A percentile compares a stretch with the other conserved stretches of the same genome.
These are phyloP conservation scores for Abramis brama DNA, from an alignment of 2,113 vertebrate species.

Conservation along the genomic window DNA sequence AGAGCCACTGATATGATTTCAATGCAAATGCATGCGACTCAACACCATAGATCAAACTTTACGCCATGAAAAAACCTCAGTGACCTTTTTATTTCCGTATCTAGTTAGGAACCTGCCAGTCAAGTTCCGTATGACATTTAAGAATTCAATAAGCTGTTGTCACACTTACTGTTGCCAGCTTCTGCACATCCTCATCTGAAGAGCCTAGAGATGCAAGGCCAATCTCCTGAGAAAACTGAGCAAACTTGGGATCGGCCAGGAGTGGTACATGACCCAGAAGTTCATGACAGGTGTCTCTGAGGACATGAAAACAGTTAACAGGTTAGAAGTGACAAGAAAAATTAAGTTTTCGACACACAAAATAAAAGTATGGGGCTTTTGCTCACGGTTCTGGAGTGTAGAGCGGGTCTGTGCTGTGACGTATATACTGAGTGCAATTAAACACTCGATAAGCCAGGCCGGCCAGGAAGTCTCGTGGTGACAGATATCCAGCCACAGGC, in stretches of 20 bases:
- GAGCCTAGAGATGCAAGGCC: constrained; percentile 95
- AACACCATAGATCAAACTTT: constrained; percentile 41
- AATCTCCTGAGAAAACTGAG: constrained; percentile 98
- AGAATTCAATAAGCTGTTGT: not conserved
- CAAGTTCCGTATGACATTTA: constrained; percentile 33
- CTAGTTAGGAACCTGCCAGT: constrained; percentile 11
- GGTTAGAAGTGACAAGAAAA: not conserved
- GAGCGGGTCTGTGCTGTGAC: constrained; percentile 95
- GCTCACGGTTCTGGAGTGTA: constrained; percentile 99
- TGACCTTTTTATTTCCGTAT: constrained; percentile 38
- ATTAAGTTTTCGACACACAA: not conserved
- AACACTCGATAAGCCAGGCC: constrained; percentile 95
- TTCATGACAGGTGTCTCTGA: constrained; percentile 96
- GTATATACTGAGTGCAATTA: constrained; percentile 95
- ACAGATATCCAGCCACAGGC: constrained; percentile 95
- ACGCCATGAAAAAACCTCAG: not conserved
- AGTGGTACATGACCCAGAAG: constrained; percentile 95
- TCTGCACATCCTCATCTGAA: constrained; percentile 93
- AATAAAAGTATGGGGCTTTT: not conserved
- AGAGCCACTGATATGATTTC: constrained; percentile 17
- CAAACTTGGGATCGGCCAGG: constrained; percentile 96
- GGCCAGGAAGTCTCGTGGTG: constrained; percentile 93
- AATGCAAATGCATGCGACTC: constrained; percentile 32
- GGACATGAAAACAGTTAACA: not conserved
- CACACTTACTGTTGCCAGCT: constrained; percentile 90